Evolutionary conservation across 2,797 vertebrate genomes (phyloP).

Genomic region (Octomys mimax): DNA sequence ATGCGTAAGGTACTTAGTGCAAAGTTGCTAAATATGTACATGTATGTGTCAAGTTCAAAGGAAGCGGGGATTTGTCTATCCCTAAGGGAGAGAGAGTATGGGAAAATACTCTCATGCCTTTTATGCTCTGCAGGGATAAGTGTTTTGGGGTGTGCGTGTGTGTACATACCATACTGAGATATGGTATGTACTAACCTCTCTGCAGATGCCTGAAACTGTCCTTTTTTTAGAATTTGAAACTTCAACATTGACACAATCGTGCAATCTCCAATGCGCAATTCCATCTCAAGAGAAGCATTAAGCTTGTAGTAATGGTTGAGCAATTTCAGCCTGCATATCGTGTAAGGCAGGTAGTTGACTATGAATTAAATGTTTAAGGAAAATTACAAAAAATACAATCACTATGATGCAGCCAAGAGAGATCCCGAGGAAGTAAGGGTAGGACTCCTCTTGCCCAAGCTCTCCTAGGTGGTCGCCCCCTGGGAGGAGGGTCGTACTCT

Average conservation of each 20-base stretch:
- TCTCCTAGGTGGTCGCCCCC: conserved; percentile 26
- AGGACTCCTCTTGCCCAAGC: conserved; percentile 84
- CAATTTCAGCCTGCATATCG: conserved; percentile 92
- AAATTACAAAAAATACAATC: conserved; percentile 91
- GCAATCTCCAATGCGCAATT: conserved; percentile 24
- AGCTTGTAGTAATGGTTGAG: conserved; percentile 93
- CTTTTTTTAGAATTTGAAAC: conserved; percentile 54
- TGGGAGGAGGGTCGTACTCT: conserved; percentile 20
- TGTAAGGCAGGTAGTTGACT: conserved; percentile 90
- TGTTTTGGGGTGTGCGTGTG: background rate
- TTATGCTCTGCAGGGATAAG: conserved; percentile 39
- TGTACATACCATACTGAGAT: no score
- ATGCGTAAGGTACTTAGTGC: conserved; percentile 63
- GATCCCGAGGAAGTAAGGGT: conserved; percentile 91
- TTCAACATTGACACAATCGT: conserved; percentile 56
- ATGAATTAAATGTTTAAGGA: conserved; percentile 92
- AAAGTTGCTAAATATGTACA: conserved; percentile 62
- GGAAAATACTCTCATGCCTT: conserved; percentile 52
- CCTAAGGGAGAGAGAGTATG: conserved; percentile 52
- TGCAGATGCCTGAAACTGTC: conserved; percentile 39
- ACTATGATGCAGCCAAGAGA: conserved; percentile 92
- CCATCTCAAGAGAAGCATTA: conserved; percentile 83
- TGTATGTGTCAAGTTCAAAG: conserved; percentile 14
- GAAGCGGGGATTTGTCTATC: conserved; percentile 27
- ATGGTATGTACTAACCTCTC: background rate